phyloP scores from a whole-genome alignment of 2,113 vertebrate species.

The Carassius gibelio region DNA sequence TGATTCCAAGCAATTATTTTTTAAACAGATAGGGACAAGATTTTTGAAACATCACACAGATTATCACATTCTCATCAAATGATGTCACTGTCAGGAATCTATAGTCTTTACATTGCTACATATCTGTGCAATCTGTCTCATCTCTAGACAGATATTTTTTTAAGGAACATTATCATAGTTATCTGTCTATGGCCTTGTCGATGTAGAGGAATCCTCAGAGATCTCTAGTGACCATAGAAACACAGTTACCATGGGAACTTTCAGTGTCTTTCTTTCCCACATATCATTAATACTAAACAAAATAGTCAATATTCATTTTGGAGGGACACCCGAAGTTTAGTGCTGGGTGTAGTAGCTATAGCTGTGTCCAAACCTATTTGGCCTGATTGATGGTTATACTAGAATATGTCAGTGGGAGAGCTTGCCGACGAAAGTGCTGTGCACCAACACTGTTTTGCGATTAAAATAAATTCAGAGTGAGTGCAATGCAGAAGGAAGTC shows the following conservation, averaged over 20 bases:
- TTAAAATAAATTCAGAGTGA: neutral
- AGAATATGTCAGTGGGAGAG: neutral
- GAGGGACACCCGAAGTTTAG: neutral
- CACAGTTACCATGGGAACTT: slow-evolving; percentile 45
- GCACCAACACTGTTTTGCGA: neutral
- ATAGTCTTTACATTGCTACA: neutral
- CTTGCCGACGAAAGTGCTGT: neutral
- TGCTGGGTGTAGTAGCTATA: neutral
- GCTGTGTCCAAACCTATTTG: neutral
- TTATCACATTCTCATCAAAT: neutral
- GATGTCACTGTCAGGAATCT: neutral
- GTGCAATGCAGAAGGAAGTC: neutral
- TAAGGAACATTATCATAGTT: neutral
- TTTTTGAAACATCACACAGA: no score
- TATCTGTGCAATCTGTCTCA: neutral
- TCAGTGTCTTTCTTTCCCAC: slow-evolving; percentile 6
- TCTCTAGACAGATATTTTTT: neutral
- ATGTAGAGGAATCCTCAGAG: neutral
- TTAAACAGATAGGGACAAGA: neutral
- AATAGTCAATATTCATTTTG: neutral
- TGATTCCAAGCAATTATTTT: neutral
- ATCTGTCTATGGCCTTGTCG: neutral
- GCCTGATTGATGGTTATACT: neutral
- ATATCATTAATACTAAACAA: slow-evolving; percentile 17
- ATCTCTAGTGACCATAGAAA: slow-evolving; percentile 49